Percentiles rank a stretch among this genome's conserved stretches.
These are phyloP conservation scores for Lycocorax pyrrhopterus DNA, from an alignment of 2,113 vertebrate genomes.

Conservation along the genomic window DNA sequence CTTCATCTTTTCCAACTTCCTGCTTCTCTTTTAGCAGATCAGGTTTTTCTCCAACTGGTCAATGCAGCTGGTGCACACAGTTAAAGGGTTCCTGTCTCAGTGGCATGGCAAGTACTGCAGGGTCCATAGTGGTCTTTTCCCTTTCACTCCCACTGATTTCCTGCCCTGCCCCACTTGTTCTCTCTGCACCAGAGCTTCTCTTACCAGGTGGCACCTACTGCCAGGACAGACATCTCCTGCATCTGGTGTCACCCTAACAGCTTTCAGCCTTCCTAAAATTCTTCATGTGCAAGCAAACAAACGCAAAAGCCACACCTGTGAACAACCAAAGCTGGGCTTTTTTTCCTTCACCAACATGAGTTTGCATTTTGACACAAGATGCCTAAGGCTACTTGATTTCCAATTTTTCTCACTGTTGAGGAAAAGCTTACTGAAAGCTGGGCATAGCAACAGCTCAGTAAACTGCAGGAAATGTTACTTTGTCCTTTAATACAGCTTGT, in stretches of 20 bases:
- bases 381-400: not conserved
- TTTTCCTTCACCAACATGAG: accelerated
- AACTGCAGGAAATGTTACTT: not conserved
- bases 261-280: not conserved
- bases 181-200: not conserved
- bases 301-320: not conserved
- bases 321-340: not conserved
- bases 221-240: not conserved
- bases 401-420: not conserved
- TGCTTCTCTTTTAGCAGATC: not conserved
- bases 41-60: not conserved
- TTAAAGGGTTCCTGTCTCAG: not conserved
- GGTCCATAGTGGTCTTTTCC: not conserved
- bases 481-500: not conserved
- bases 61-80: not conserved
- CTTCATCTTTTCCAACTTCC: not conserved
- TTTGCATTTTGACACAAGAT: not conserved
- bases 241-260: not conserved
- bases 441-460: not conserved
- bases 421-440: not conserved
- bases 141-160: not conserved
- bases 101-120: not conserved
- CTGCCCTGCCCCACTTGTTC: not conserved
- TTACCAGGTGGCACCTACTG: not conserved
- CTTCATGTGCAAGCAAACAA: not conserved